phyloP scores from a whole-genome alignment of 1,140 invertebrate genomes.

The Gerris buenoi region DNA sequence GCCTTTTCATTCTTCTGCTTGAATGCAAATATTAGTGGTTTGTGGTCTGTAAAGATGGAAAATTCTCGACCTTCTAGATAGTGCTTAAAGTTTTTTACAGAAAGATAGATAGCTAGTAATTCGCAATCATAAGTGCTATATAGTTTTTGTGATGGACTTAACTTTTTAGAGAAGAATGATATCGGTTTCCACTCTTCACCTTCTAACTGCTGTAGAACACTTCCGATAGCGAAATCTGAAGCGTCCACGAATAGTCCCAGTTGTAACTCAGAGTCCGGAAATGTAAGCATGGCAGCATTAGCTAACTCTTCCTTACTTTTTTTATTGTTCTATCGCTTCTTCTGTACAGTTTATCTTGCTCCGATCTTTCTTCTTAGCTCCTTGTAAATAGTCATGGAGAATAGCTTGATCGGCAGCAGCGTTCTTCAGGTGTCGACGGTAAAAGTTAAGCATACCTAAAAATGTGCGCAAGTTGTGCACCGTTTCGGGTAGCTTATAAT shows the following conservation, averaged over 20 bases:
- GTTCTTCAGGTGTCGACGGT: background rate
- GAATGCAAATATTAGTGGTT: constrained; percentile 27
- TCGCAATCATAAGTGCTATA: constrained; percentile 33
- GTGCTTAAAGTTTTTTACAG: constrained; percentile 30
- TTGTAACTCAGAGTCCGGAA: constrained; percentile 6
- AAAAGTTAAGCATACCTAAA: constrained; percentile 11
- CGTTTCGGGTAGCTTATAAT: constrained; percentile 2
- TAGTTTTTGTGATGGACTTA: constrained; percentile 24
- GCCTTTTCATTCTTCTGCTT: constrained; percentile 21
- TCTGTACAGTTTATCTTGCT: background rate
- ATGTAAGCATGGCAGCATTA: constrained; percentile 15
- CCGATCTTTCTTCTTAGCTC: constrained; percentile 23
- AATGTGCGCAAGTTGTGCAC: background rate
- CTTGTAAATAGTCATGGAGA: constrained; percentile 19
- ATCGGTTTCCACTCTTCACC: constrained; percentile 22
- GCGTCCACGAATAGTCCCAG: constrained; percentile 17
- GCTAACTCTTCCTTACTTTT: constrained; percentile 26
- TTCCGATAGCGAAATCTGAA: constrained; percentile 19
- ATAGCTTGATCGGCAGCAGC: constrained; percentile 4
- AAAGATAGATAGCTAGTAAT: constrained; percentile 32
- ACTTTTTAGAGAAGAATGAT: constrained; percentile 30
- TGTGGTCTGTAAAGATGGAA: constrained; percentile 30
- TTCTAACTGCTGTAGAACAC: constrained; percentile 16
- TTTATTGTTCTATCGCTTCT: constrained; percentile 25
- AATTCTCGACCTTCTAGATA: constrained; percentile 29